Evolutionary conservation across 2,888 invertebrate genomes (phyloP).

Genomic region (Dioctria linearis): DNA sequence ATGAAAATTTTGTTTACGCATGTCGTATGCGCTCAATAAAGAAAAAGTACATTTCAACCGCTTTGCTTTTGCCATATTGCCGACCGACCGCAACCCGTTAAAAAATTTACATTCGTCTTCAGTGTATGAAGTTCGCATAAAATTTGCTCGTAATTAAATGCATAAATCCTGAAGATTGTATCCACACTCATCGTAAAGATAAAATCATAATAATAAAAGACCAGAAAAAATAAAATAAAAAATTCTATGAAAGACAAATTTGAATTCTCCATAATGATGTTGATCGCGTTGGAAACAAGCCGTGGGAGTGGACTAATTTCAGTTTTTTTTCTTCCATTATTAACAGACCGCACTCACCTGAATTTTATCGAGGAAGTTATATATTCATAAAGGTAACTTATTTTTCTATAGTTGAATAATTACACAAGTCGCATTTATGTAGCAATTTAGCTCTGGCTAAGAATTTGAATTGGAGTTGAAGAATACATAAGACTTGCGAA

Average conservation of each 20-base stretch:
- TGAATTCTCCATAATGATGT: not conserved
- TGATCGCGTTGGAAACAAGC: not conserved
- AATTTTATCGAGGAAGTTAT: not conserved
- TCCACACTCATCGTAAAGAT: not conserved
- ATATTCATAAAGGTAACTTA: not conserved
- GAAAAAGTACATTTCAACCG: not conserved
- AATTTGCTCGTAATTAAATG: no score
- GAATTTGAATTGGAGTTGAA: not conserved
- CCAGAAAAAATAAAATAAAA: not conserved
- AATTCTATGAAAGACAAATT: not conserved
- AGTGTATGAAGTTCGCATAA: no score
- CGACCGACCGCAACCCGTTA: no score
- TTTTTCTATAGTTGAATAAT: not conserved
- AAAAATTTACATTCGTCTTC: no score
- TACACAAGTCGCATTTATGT: not conserved
- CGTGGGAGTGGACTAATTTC: not conserved
- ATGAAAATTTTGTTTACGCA: slow-evolving; percentile 1
- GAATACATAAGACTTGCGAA: not conserved
- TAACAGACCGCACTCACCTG: not conserved
- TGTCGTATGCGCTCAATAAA: slow-evolving; percentile 10
- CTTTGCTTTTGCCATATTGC: not conserved
- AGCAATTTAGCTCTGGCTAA: not conserved
- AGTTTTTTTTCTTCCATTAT: not conserved
- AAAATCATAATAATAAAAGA: not conserved
- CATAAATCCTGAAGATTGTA: no score